Evolutionary conservation across 2,113 vertebrate species (phyloP), one percentile per base, ranked within the genome.

Genomic region (Bubo bubo): DNA sequence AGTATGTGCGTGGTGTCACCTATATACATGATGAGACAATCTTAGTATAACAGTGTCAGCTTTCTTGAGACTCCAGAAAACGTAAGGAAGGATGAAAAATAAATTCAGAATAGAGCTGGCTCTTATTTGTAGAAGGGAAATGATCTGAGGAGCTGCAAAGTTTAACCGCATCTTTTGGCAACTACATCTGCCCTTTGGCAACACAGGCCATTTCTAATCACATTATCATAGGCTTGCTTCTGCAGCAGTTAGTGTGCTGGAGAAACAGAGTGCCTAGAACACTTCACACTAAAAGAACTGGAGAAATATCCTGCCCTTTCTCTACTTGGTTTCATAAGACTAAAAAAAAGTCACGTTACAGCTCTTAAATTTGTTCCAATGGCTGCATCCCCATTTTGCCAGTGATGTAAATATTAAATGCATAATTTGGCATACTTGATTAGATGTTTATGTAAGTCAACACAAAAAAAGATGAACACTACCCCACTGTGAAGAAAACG

Each of bases 1-100:
- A 3, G 6, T 64, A 0, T 39, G 13, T 43, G 20, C 58, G 17
- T 58, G 15, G 5, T 68, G 34, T 72, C 8, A 16, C 12, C 9
- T 28, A 24, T 16, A 26, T n/a, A 35, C 1, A 2, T 27, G 60
- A 1, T 45, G n/a, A 0, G 1, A 35, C 24, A 52, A 22, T 62
- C 35, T 49, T 52, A 4, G 13, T 20, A 24, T 32, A 73, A n/a
- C 60, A 45, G 7, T 43, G 41, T 76, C 41, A 67, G 63, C 45
- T 96, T 77, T 73, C 53, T 79, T 64, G 47, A 17, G 83, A 14
- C 4, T 68, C 3, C 41, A 50, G 50, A 68, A 86, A 41, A 83
- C 6, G 35, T 76, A 30, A 45, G 45, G 39, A 64, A 64, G 23
- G 30, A 58, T 76, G 45, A 83, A 76, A 45, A 86, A 62, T 45